Conservation (phyloP, 2,113 vertebrate genomes). For the human (Homo sapiens) region GRCh38 chr7:28355001-28355500, state of each 20-base stretch:
- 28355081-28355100: background rate
- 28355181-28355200: background rate
- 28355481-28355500: constrained; percentile 69
- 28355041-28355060: background rate
- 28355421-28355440: background rate
- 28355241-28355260: background rate
- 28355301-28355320: background rate
- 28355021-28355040: background rate
- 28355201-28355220: background rate
- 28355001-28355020: background rate
- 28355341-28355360: background rate
- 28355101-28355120: background rate
- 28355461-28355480: constrained; percentile 62
- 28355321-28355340: background rate
- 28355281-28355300: background rate
- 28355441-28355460: constrained; percentile 57
- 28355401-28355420: background rate
- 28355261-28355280: background rate
- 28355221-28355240: background rate
- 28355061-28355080: background rate
- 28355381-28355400: background rate
- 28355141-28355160: background rate
- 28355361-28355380: background rate
- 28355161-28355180: background rate
- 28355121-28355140: background rate